phyloP scores from a whole-genome alignment of 1,140 invertebrate genomes.

The Planococcus citri region DNA sequence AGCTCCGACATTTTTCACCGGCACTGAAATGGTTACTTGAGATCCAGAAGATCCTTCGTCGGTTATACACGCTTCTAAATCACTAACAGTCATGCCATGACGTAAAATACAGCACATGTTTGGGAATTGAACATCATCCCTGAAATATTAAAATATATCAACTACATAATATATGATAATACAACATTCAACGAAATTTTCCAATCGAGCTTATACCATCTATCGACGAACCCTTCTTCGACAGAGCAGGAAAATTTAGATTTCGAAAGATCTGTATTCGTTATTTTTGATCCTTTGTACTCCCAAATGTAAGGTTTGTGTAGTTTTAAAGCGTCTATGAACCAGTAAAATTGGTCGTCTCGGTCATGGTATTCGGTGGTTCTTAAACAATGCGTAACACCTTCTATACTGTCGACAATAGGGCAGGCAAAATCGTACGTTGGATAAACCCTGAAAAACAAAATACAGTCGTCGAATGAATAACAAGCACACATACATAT shows the following conservation, averaged over 20 bases:
- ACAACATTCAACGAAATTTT: neutral
- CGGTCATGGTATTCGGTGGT: constrained; percentile 98
- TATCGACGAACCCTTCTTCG: constrained; percentile 83
- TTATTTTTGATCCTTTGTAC: constrained; percentile 88
- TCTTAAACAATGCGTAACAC: constrained; percentile 90
- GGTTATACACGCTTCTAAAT: constrained; percentile 92
- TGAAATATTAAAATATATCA: constrained; percentile 31
- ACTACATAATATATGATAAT: neutral
- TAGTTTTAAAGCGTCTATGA: constrained; percentile 72
- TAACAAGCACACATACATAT: neutral
- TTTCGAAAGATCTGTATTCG: constrained; percentile 94
- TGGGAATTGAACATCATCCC: constrained; percentile 97
- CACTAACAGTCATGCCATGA: constrained; percentile 93
- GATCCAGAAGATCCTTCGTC: constrained; percentile 90
- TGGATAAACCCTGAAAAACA: constrained; percentile 76
- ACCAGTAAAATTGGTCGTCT: constrained; percentile 97
- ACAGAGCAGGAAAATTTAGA: constrained; percentile 97
- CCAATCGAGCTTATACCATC: constrained; percentile 58
- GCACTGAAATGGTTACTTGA: constrained; percentile 52
- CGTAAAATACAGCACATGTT: constrained; percentile 93
- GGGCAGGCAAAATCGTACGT: constrained; percentile 99
- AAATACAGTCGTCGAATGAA: constrained; percentile 22
- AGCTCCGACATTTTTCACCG: constrained; percentile 50
- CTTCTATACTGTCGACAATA: constrained; percentile 94
- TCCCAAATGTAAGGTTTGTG: constrained; percentile 90